Evolutionary conservation across 2,888 invertebrate genomes (phyloP), one percentile per base, ranked within the genome.

Genomic region (Orthosia cruda): DNA sequence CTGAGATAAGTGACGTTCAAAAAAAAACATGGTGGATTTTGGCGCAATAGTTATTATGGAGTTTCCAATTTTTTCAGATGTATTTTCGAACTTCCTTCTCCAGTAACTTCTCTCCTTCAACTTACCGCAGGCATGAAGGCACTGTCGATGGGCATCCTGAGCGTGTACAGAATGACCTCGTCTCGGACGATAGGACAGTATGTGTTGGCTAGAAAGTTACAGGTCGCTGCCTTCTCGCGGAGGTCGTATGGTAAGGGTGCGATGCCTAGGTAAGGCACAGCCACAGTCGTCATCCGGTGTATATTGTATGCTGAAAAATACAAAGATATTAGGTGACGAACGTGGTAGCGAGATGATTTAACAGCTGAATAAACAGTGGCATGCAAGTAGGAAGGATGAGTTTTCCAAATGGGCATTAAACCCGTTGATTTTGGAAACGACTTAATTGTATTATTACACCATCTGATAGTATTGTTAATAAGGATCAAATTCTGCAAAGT

Each of bases 151-250:
- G 26, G 45, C 23, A 76, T n/a, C 2, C 13, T 18, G 20, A 76
- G 75, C 20, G 20, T 50, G 45, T 61, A 50, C 18, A 0, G 0
- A 15, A 70, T 13, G 26, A 55, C 15, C 13, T 76, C 78, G 26
- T 13, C n/a, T 20, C n/a, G 5, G 26, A 7, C 20, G 20, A 76
- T 49, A 3, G 75, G 85, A 23, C 90, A 94, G 81, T 89, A 88
- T 23, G 91, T 81, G 86, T 93, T 93, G 1, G 72, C 83, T 0
- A 94, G 68, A 85, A 87, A 91, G 82, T 92, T 90, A 81, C 94
- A 94, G n/a, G 94, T 92, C 9, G 23, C 52, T 0, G 88, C 84
- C 11, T 85, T 76, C 0, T 77, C 83, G 0, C 81, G 86, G 18
- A 94, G 89, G 55, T 74, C 74, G 69, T 92, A 92, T 0, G 68